Conservation (phyloP, 2,797 vertebrate genomes). For the Atherinosoma microstoma region DNA sequence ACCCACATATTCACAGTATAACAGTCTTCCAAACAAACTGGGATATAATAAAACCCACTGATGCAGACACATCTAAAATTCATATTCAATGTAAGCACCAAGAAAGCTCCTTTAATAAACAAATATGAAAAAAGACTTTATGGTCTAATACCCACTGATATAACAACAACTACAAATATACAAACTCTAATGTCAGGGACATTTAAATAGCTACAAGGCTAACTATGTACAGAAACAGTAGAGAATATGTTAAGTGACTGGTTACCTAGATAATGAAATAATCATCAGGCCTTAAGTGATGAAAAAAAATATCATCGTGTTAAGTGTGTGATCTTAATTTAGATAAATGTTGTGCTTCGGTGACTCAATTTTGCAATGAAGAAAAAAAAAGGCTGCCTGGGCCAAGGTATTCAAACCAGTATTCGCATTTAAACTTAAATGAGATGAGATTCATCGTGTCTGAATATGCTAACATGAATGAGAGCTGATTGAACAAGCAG, state of each 20-base stretch:
- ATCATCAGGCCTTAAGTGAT: background rate
- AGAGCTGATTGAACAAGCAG: conserved; percentile 28
- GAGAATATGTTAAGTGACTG: background rate
- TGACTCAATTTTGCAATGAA: conserved; percentile 12
- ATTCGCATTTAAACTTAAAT: conserved; percentile 21
- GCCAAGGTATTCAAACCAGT: conserved; percentile 24
- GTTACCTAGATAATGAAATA: background rate
- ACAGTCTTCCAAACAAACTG: too few relatives aligned
- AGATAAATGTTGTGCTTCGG: conserved; percentile 18
- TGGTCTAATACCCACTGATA: background rate
- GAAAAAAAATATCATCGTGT: background rate
- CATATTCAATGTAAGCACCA: too few relatives aligned
- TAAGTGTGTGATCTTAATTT: conserved; percentile 12
- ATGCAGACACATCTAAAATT: too few relatives aligned
- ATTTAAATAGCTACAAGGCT: background rate
- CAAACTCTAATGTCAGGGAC: background rate
- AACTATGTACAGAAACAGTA: background rate
- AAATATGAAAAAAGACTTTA: too few relatives aligned
- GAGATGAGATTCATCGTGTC: conserved; percentile 24
- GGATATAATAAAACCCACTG: too few relatives aligned
- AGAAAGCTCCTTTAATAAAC: too few relatives aligned
- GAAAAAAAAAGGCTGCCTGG: conserved; percentile 7
- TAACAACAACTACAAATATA: background rate
- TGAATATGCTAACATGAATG: conserved; percentile 31
- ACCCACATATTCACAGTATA: too few relatives aligned